phyloP scores from a whole-genome alignment of 1,140 invertebrate genomes.

The Aphelinus certus region DNA sequence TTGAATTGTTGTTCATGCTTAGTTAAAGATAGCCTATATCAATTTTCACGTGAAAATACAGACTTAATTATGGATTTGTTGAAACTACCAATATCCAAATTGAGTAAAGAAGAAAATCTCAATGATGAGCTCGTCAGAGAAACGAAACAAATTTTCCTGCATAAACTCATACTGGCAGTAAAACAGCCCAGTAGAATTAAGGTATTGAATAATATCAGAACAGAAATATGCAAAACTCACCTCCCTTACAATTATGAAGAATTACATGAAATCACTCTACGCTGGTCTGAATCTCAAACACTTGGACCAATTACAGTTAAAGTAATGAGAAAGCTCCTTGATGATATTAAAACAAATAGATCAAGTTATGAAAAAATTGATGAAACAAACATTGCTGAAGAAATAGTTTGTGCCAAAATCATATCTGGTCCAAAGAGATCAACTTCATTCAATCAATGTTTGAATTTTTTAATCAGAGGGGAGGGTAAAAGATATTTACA shows the following conservation, averaged over 20 bases:
- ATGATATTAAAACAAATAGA: slow-evolving; percentile 19
- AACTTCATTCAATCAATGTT: neutral
- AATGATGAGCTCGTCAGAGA: slow-evolving; percentile 17
- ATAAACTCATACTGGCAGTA: slow-evolving; percentile 44
- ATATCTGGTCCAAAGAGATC: neutral
- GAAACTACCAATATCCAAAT: neutral
- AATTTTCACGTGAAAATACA: slow-evolving; percentile 33
- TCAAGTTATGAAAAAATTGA: slow-evolving; percentile 3
- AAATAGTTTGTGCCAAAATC: slow-evolving; percentile 21
- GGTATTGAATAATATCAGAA: slow-evolving; percentile 28
- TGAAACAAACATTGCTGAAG: neutral
- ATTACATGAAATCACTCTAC: slow-evolving; percentile 15
- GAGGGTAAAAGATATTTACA: slow-evolving; percentile 7
- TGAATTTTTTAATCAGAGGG: slow-evolving; percentile 6
- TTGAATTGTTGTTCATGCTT: slow-evolving; percentile 43
- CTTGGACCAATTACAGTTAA: slow-evolving; percentile 13
- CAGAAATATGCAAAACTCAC: slow-evolving; percentile 22
- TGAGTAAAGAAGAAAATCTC: neutral
- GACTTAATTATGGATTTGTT: slow-evolving; percentile 19
- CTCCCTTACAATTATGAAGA: slow-evolving; percentile 23
- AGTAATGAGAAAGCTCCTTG: slow-evolving; percentile 43
- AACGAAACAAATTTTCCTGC: neutral
- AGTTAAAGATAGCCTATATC: slow-evolving; percentile 41
- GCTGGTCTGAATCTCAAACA: slow-evolving; percentile 24
- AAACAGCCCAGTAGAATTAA: slow-evolving; percentile 33